Base-by-base conservation (phyloP, 2,113 vertebrate genomes). In the Hiodon tergisus region DNA sequence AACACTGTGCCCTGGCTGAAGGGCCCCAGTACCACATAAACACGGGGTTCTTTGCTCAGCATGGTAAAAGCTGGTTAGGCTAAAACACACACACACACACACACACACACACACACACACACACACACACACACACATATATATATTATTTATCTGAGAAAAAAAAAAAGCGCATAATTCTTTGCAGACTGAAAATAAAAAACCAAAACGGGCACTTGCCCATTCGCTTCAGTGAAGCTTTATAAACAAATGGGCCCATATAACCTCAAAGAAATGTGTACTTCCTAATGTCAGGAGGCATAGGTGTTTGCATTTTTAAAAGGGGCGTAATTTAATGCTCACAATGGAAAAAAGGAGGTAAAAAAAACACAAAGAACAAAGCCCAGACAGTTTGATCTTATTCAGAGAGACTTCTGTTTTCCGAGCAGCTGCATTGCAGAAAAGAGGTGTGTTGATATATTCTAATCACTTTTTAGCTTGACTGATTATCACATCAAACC, bases 391-490 rank as follows among this genome's bases (percentile, higher is more conserved):
- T 11, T 65, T 86, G 85, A 89, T 83, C 53, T 80, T 85, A 82
- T 87, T 78, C 81, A 80, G 78, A 80, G 81, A 75, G 72, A 81
- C 67, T 76, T 31, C 60, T 65, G 76, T 82, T 84, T 84, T 81
- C 80, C 71, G 68, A 84, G 74, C 73, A 85, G 79, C 76, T 83
- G 75, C 68, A 78, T 79, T 74, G 76, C 70, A 84, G 82, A 83
- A 71, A 78, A 75, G 83, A 84, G 76, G 81, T 83, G 81, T 78
- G 71, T 78, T 82, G 80, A 83, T 84, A 77, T 82, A 81, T 81
- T 83, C 60, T 82, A 84, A 86, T 84, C 79, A 81, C 77, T 87
- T 82, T 76, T 78, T 74, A 86, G 81, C 75, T 69, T 77, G 79
- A 77, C 71, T 81, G 78, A 84, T 84, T 80, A 80, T 75, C 31